Base-by-base conservation (phyloP, 2,888 invertebrate genomes). In the Drosophila mettleri region DNA sequence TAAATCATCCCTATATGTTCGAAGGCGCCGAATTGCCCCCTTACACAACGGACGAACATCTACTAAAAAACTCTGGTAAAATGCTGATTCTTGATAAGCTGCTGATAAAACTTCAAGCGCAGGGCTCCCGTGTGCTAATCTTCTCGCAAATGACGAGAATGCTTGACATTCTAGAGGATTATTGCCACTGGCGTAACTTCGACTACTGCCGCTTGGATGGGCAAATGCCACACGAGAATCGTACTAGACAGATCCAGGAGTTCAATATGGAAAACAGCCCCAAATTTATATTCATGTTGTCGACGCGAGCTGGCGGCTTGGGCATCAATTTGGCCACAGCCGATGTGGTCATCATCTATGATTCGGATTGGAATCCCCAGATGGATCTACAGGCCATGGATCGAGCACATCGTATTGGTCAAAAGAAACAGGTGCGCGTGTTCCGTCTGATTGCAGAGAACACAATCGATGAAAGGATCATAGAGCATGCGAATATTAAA, bases 281-380 rank as follows among this genome's bases (percentile, higher is more conserved):
- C 63, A 99, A 99, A 92, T 99, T 99, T 90, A 93, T 99, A 20
- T 99, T 99, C 92, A 99, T 99, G 98, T 93, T 99, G 91, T 98
- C 98, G 0, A 99, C 99, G 0, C 94, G 99, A 78, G 99, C 99
- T 34, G 99, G 99, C 60, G 99, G 99, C 85, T 94, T 99, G 71
- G 99, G 99, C 86, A 99, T 99, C 88, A 99, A 99, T 93, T 94
- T 99, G 89, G 98, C 98, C 0, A 98, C 99, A 0, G 99, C 99
- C 0, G 99, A 99, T 92, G 97, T 98, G n/a, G 99, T 99, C 67
- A 96, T 99, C 75, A 95, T 99, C 51, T 99, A 96, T 89, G 99
- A 99, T 92, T 99, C 98, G 0, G 99, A 99, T 93, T 99, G 99
- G 99, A 99, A 99, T 94, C 99, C 99, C 0, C 99, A 99, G 92